These are phyloP conservation scores for Urocolius indicus DNA, from an alignment of 2,113 vertebrate species.

Conservation along the genomic window DNA sequence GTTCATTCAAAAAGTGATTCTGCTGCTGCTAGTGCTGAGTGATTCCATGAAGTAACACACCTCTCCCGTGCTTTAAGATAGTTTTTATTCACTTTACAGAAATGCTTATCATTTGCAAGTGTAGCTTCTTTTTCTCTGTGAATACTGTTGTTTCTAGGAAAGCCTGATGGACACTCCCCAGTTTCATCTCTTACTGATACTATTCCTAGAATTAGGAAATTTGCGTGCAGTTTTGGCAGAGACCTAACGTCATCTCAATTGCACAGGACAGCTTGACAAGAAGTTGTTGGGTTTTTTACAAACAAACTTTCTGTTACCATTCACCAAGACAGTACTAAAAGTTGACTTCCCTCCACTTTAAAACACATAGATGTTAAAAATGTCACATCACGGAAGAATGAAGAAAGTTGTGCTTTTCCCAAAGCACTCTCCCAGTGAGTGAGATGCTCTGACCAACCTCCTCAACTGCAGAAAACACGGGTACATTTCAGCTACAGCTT, in stretches of 20 bases:
- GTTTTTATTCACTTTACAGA: neutral
- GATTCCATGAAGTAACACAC: neutral
- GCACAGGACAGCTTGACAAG: neutral
- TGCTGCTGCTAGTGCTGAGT: neutral
- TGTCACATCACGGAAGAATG: neutral
- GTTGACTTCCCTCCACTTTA: neutral
- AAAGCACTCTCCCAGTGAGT: neutral
- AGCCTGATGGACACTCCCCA: neutral
- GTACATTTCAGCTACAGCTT: neutral
- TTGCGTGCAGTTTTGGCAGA: neutral
- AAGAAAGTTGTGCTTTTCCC: neutral
- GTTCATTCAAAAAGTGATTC: neutral
- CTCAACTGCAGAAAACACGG: neutral
- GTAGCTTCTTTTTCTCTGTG: neutral
- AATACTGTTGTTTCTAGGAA: conserved; percentile 46
- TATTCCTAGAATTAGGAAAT: conserved; percentile 44
- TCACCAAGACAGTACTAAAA: neutral
- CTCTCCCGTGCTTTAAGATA: neutral
- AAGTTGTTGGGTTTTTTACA: neutral
- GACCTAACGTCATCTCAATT: neutral
- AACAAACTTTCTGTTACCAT: neutral
- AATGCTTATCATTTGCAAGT: conserved; percentile 37
- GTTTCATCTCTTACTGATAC: neutral
- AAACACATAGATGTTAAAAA: neutral
- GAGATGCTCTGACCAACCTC: neutral